Base-by-base conservation (phyloP, 1,140 invertebrate species). In the Bombus huntii region DNA sequence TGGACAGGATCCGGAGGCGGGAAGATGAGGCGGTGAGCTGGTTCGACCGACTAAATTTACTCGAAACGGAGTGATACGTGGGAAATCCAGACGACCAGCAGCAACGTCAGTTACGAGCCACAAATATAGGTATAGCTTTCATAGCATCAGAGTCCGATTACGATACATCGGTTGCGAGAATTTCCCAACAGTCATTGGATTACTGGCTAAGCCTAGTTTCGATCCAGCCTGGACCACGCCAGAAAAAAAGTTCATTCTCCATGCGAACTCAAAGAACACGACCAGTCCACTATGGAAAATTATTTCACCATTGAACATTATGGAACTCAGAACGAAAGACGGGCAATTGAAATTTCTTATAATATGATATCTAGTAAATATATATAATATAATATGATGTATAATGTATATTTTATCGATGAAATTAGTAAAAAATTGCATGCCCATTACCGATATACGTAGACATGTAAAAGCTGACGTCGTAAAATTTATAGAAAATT, bases 141-240 rank as follows among this genome's bases (percentile, higher is more conserved):
- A 77, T 22, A 42, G 18, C 77, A 80, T 80, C 68, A 85, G 83
- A 85, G 76, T 85, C 83, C 68, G 68, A 85, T 85, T 85, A 85
- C 83, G 83, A 85, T 85, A 85, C 83, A 77, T 85, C 66, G 59
- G 83, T 62, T 79, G 59, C 68, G 57, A 80, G 77, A 68, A 85
- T 85, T 85, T 85, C 83, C 76, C 83, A 85, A 85, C 83, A 39
- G 57, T 85, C 83, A 85, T 85, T 85, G 83, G 42, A 80, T 85
- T 85, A 85, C 83, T 65, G 25, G 31, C 10, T 47, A 28, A 59
- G 39, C 57, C 77, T 65, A 79, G 76, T 80, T 85, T 71, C 77
- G 15, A 62, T 39, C 37, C 34, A 62, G 4, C 53, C 34, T 71
- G 34, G 34, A 12, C 12, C 68, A 28, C 68, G 1, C 28, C 25